Base-by-base conservation (phyloP, 2,888 invertebrate genomes). In the Agrotis clavis region DNA sequence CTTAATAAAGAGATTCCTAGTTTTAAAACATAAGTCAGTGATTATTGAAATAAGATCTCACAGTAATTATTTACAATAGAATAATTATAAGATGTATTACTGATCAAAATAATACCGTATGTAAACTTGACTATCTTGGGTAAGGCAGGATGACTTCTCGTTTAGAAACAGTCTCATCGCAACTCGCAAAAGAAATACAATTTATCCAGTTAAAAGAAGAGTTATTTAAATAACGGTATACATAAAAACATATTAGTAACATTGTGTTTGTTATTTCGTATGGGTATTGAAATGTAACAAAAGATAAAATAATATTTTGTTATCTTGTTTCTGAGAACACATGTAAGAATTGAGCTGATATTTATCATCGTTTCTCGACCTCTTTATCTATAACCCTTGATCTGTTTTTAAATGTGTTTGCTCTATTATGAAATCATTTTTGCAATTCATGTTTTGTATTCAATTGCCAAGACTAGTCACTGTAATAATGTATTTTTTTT, bases 371-470 rank as follows among this genome's bases (percentile, higher is more conserved):
- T 68, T 72, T 61, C 35, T 74, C 84, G 77, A 81, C 85, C 88
- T 82, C 62, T 25, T 83, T 85, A 90, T 89, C 90, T 84, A 64
- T 89, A 79, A 89, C 87, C 88, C 77, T 68, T 88, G 85, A 87
- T 77, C 87, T 79, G 66, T 73, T 81, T 83, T 83, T 47, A 81
- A 85, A 79, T 76, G 81, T 72, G 77, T 80, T 74, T 79, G 71
- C 79, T 81, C 81, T 78, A 86, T 91, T 88, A 88, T 88, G 88
- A 86, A 90, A 90, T 86, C 79, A 4, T 47, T 70, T 80, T 82
- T 71, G 71, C 64, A 76, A 75, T 67, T 78, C 71, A 71, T 74
- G 67, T 67, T 70, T 70, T 50, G 21, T 62, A 79, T 74, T 69
- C 47, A 66, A 64, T 41, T 74, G 61, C 7, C 61, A 56, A 69